phyloP scores from a whole-genome alignment of 2,113 vertebrate genomes.

The Arvicanthis niloticus region DNA sequence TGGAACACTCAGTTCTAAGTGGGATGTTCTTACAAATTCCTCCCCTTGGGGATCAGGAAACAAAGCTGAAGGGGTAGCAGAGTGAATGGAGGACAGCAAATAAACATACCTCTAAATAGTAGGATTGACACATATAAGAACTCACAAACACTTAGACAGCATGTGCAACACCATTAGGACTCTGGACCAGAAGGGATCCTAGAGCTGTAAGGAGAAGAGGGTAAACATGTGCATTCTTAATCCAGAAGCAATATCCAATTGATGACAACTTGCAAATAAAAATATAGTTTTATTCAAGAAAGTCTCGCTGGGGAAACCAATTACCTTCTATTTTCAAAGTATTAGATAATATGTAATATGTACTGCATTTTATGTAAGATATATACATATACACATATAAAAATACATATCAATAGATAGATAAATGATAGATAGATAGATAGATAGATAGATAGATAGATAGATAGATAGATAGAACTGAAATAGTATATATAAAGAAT shows the following conservation, averaged over 20 bases:
- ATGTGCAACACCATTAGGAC: background rate
- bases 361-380: background rate
- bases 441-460: too few species aligned
- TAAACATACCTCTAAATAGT: background rate
- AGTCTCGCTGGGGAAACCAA: background rate
- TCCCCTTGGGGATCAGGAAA: background rate
- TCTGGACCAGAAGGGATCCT: rapidly evolving
- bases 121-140: background rate
- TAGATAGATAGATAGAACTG: too few species aligned
- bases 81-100: background rate
- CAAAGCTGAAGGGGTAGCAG: background rate
- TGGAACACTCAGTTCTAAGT: background rate
- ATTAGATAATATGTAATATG: background rate
- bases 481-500: background rate
- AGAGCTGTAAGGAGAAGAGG: too few species aligned
- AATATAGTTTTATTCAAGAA: background rate
- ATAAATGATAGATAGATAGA: too few species aligned
- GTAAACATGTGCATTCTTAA: background rate
- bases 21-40: background rate
- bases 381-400: background rate
- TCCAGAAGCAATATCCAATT: background rate
- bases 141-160: background rate
- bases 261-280: background rate
- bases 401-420: too few species aligned
- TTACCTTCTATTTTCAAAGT: background rate